Evolutionary conservation across 2,113 vertebrate species (phyloP), one percentile per base, ranked within the genome.

Genomic region (Sigmodon hispidus): DNA sequence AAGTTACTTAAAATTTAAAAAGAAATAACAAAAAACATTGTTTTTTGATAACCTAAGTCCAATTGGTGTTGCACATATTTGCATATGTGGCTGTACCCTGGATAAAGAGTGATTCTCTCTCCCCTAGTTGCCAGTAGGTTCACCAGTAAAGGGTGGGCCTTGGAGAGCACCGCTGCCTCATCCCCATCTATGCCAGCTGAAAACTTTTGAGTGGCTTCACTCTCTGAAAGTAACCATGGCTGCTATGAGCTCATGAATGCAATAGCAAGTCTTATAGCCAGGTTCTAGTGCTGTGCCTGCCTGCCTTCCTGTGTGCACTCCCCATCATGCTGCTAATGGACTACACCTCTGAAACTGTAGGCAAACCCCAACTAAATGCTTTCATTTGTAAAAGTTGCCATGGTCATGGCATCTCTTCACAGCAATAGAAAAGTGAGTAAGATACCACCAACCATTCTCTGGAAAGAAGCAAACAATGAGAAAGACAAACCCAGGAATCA

Each of bases 401-500:
- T 63, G 57, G 57, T 59, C 55, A 26, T 59, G 5, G 36, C 31
- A 24, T 61, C 80, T 61, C n/a, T 61, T 84, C 57, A 43, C 40
- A 83, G n/a, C 40, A 63, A 61, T 29, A 84, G 80, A 84, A 43
- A 84, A 61, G 24, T 63, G 50, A 48, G 43, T 76, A 83, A 61
- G 55, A 61, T 43, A 43, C 2, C 5, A 9, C 0, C 24, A 21
- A 16, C 22, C 1, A 36, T 3, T 40, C 79, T 3, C 10, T 3
- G 0, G 22, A 63, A 40, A n/a, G 26, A 52, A 26, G 50, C 24
- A 48, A 36, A 40, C 19, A 26, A 9, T 0, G 19, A 55, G 21
- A 40, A n/a, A n/a, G 7, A 12, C 15, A 8, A 0, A 17, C 75
- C n/a, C 7, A 0, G 5, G 26, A 13, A 31, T 36, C 52, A 4